These are phyloP conservation scores for Alectura lathami DNA, from an alignment of 2,113 vertebrate species.

Conservation along the genomic window DNA sequence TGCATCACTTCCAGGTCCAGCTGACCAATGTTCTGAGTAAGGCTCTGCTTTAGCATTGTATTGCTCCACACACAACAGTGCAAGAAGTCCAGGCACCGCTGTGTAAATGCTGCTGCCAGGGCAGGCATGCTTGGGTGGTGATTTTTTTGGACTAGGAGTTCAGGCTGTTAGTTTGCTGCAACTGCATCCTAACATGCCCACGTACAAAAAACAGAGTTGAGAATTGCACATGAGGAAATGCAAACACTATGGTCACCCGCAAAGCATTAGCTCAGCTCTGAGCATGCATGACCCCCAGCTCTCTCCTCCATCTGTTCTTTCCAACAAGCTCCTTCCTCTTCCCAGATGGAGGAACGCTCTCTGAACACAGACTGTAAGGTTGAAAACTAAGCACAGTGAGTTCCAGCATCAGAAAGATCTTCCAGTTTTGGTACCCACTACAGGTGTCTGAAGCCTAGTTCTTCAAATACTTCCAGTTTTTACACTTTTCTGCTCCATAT, in stretches of 20 bases:
- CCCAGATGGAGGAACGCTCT: not conserved
- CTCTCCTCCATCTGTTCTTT: not conserved
- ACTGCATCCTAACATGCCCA: not conserved
- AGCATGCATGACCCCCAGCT: not conserved
- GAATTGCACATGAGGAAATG: not conserved
- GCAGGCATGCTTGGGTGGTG: not conserved
- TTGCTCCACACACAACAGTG: not conserved
- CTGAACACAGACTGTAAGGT: not conserved
- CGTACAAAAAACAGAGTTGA: not conserved
- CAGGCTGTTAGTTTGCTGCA: not conserved
- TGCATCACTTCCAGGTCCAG: not conserved
- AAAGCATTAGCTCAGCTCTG: not conserved
- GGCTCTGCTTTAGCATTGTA: not conserved
- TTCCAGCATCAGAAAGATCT: not conserved
- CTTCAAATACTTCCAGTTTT: not conserved
- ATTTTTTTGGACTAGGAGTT: conserved; percentile 8
- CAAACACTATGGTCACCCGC: not conserved
- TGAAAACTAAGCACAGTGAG: not conserved
- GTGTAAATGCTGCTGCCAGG: not conserved
- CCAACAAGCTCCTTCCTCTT: not conserved
- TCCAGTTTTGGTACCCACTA: not conserved
- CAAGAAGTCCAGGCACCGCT: not conserved
- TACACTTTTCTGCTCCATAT: not conserved
- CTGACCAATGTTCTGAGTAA: not conserved
- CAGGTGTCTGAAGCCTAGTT: not conserved